Percentiles rank a stretch among this genome's conserved stretches.
Evolutionary conservation across 2,797 vertebrate genomes (phyloP).

Genomic region (Sarcophilus harrisii): DNA sequence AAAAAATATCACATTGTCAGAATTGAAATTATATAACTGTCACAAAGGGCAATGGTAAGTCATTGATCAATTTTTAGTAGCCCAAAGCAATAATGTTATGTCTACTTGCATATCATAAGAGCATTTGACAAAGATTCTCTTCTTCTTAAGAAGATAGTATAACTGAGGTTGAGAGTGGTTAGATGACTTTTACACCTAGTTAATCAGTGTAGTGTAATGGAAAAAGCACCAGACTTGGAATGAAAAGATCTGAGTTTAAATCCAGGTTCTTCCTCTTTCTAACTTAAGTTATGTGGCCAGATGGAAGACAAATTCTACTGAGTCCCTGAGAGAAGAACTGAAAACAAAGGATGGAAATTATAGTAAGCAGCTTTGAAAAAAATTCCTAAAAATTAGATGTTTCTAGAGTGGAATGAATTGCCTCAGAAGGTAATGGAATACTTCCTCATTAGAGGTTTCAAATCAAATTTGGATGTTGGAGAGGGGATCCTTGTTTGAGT

Average conservation of each 20-base stretch:
- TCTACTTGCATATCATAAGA: neutral
- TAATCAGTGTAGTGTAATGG: neutral
- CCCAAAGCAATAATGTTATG: neutral
- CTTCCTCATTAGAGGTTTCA: neutral
- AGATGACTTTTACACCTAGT: neutral
- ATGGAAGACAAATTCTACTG: neutral
- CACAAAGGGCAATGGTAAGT: neutral
- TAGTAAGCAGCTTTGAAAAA: neutral
- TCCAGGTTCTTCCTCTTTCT: neutral
- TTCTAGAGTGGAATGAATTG: neutral
- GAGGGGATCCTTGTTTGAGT: neutral
- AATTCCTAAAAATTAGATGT: neutral
- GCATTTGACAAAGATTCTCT: neutral
- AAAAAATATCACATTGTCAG: neutral
- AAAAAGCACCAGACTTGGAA: neutral
- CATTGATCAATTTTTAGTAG: neutral
- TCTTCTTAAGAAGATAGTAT: neutral
- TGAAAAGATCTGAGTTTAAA: neutral
- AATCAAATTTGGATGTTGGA: neutral
- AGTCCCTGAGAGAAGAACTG: neutral
- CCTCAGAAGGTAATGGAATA: neutral
- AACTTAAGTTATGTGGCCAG: neutral
- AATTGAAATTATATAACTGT: neutral
- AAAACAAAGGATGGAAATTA: neutral
- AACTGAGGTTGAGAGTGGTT: neutral